Base-by-base conservation (phyloP, 2,797 vertebrate species). In the Dallia pectoralis region DNA sequence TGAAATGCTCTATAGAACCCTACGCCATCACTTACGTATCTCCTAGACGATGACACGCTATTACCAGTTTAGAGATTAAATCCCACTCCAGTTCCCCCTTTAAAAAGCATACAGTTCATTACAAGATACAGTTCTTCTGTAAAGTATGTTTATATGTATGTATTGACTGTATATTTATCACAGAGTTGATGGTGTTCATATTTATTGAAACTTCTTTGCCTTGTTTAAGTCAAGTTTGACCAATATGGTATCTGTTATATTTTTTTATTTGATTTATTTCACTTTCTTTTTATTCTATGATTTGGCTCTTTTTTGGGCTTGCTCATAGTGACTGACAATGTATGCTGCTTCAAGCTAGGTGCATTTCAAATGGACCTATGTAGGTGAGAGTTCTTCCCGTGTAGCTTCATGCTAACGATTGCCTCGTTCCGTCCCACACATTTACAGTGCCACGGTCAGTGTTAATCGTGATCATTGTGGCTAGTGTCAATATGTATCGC, bases 61-160 rank as follows among this genome's bases (percentile, higher is more conserved):
- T 56, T 82, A 81, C 72, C 78, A 73, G 78, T 67, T 80, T 80
- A 65, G n/a, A 77, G 79, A 82, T 82, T 74, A 44, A 72, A 73
- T 85, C 79, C 81, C 73, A 80, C 69, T 82, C 72, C 74, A 65
- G 5, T 29, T 40, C 33, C 27, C 32, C 78, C 84, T 90, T 87
- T 90, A 91, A 86, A 91, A 77, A 80, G 80, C 84, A 90, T 86
- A 89, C 59, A 59, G 53, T 59, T 7, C 79, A 87, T 87, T 85
- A 82, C 85, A 85, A 88, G 86, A 78, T 82, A 83, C 87, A 88
- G 85, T 85, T 87, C 80, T 94, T 87, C 82, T 94, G 92, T 94
- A 93, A 89, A 92, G 86, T 91, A 88, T 94, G 91, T 94, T 92
- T 91, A 92, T 93, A 91, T 92, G 91, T 93, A 91, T 91, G 91